Percentiles rank a stretch among this genome's conserved stretches.
Conservation (phyloP, 2,888 invertebrate species). For the Frankliniella intonsa region DNA sequence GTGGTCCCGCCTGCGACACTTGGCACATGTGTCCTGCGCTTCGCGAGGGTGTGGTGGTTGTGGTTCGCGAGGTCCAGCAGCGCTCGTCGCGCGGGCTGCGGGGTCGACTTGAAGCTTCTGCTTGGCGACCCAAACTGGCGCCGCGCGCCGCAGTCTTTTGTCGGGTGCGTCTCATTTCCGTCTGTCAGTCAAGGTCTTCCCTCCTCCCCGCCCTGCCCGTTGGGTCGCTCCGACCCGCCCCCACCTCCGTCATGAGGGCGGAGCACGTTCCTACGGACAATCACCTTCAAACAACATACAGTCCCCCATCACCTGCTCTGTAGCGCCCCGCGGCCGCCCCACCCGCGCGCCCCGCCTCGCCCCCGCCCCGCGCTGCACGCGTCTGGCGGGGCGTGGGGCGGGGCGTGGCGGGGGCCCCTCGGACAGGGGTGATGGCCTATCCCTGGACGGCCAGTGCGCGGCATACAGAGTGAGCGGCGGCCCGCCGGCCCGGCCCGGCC, state of each 20-base stretch:
- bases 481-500: not conserved
- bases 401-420: too few relatives aligned
- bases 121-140: not conserved
- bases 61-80: not conserved
- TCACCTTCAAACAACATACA: not conserved
- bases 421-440: not conserved
- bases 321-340: not conserved
- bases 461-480: not conserved
- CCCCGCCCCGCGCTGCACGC: not conserved
- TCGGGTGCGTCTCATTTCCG: constrained; percentile 4
- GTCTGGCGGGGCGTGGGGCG: too few relatives aligned
- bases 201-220: not conserved
- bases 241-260: not conserved
- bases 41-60: not conserved
- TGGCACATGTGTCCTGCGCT: not conserved
- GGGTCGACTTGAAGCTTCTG: not conserved
- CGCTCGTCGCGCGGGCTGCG: not conserved
- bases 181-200: not conserved
- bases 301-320: constrained; percentile 11
- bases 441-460: not conserved
- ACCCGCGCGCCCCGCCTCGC: not conserved
- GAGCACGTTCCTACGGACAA: not conserved
- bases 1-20: too few relatives aligned
- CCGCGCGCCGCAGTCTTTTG: not conserved
- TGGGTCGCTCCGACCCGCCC: not conserved